These are phyloP conservation scores for Scyliorhinus canicula DNA, from an alignment of 2,797 vertebrate genomes.

Conservation along the genomic window DNA sequence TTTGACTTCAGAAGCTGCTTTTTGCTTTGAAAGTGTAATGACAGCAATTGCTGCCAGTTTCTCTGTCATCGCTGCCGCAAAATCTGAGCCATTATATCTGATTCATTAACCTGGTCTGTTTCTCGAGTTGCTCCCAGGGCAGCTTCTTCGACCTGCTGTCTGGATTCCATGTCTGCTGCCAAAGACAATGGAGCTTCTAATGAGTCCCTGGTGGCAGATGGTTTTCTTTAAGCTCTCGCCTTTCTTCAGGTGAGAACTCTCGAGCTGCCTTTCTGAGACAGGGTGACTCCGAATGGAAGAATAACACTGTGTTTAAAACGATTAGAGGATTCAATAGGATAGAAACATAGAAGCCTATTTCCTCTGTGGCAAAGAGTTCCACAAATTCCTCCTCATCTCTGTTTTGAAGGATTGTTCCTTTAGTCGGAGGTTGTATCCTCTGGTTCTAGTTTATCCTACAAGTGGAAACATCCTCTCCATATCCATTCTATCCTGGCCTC, in stretches of 20 bases:
- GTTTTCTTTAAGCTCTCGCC: background rate
- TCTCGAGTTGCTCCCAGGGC: background rate
- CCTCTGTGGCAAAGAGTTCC: too few relatives aligned
- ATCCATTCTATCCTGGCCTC: too few relatives aligned
- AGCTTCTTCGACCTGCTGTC: background rate
- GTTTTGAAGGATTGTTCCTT: too few relatives aligned
- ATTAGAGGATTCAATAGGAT: background rate
- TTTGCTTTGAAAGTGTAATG: too few relatives aligned
- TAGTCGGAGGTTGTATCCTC: too few relatives aligned
- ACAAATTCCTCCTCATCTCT: too few relatives aligned
- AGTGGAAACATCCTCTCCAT: too few relatives aligned
- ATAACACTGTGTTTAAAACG: background rate
- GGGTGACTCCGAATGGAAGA: background rate
- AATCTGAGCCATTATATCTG: background rate
- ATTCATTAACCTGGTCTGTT: background rate
- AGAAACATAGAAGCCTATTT: background rate
- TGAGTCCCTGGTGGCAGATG: background rate
- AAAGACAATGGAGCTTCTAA: background rate
- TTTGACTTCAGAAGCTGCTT: too few relatives aligned
- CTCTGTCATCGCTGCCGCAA: too few relatives aligned
- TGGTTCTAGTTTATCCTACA: too few relatives aligned
- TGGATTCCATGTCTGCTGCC: background rate
- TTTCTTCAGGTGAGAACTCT: background rate
- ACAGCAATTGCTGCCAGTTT: too few relatives aligned
- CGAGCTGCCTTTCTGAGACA: background rate